Base-by-base conservation (phyloP, 2,888 invertebrate genomes). In the Sphecodes monilicornis region DNA sequence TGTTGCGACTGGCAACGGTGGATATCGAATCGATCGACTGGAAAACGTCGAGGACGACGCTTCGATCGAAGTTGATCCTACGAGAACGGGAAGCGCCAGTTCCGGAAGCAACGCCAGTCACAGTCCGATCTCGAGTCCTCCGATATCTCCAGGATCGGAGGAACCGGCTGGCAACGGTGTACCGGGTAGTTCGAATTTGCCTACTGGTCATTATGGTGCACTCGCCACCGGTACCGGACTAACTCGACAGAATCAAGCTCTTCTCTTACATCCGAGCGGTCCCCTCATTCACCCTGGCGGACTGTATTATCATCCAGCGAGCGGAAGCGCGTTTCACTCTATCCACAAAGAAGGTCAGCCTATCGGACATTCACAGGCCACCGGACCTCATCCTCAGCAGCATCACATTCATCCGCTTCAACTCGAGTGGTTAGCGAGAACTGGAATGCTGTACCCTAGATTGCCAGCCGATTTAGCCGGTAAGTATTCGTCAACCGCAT, bases 361-460 rank as follows among this genome's bases (percentile, higher is more conserved):
- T 5, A 93, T 95, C 50, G 95, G 93, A 83, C 93, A 92, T 90
- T 90, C 91, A 54, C 93, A 92, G 78, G 89, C 91, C 29, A 84
- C 86, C 32, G 92, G 91, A 32, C 88, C 90, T 71, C 91, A 90
- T 88, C 95, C 95, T 81, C 97, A 97, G 78, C 96, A 97, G 57
- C 97, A 97, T 91, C 97, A 97, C 91, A 94, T 94, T 81, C 94
- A 94, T 90, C 93, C 94, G 60, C 97, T 97, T 95, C 98, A 98
- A 94, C 96, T 98, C 87, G 98, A 98, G 95, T 98, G 98, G 97
- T 95, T 98, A 86, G 98, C 98, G 8, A 96, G 98, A 91, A 98
- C 98, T 5, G 98, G 98, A 39, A 98, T 98, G 98, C 96, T 98
- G 89, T 98, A 98, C 93, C 98, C 98, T 66, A 96, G 98, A 93